Evolutionary conservation across 1,140 invertebrate genomes (phyloP), one percentile per base, ranked within the genome.

Genomic region (Tetraneura akinire): DNA sequence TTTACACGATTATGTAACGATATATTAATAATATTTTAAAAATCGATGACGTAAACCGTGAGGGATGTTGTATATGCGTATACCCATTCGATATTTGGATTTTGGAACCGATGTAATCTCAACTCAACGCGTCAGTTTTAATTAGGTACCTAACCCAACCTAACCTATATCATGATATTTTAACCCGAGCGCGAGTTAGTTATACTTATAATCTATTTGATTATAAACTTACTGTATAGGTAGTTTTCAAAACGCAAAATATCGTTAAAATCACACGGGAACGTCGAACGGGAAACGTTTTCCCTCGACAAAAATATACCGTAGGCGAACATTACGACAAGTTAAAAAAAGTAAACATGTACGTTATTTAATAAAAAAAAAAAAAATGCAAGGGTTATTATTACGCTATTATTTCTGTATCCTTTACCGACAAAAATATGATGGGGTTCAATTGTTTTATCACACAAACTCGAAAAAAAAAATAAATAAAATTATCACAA

Each of bases 271-370:
- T 47, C 23, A 45, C 47, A 68, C 3, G 45, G n/a, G 21, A 68
- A 23, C 26, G 57, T 60, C 23, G 23, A 60, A 60, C 21, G 47
- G 42, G 42, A 37, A 68, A 21, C 8, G 37, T 23, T 23, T 68
- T 23, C 0, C 53, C 53, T n/a, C 14, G n/a, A 42, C 16, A 68
- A 45, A 68, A 66, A 68, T 21, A 66, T 23, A 68, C n/a, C 13
- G n/a, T 68, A 68, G 47, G 42, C 66, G 42, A 68, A 68, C n/a
- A n/a, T 68, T 68, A 68, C 66, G n/a, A 68, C 66, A 47, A 68
- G 64, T 68, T 45, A 68, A 45, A n/a, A n/a, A n/a, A n/a, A 68
- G 66, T 68, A 68, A 68, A 68, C 66, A 47, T 68, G 66, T 68
- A 26, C 37, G 47, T 47, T 42, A 21, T 68, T 68, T 47, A 68